Percentiles rank a stretch among this genome's conserved stretches.
Conservation (phyloP, 1,140 invertebrate genomes). For the Formica selysi region DNA sequence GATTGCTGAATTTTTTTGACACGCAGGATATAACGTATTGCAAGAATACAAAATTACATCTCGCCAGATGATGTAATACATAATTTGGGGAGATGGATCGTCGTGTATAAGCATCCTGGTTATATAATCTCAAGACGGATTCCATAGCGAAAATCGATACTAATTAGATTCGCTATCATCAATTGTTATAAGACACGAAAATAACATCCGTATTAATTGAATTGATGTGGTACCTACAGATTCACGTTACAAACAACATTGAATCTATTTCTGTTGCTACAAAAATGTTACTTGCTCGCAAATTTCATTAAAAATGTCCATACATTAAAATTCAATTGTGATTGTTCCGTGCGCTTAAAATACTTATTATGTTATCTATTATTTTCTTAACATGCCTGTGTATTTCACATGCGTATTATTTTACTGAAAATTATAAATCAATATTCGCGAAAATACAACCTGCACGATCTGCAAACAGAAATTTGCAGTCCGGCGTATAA, state of each 20-base stretch:
- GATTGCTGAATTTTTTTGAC: neutral
- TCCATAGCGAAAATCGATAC: constrained; percentile 60
- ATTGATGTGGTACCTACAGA: constrained; percentile 20
- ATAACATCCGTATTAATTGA: constrained; percentile 56
- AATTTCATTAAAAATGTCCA: neutral
- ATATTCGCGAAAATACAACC: constrained; percentile 5
- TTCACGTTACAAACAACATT: neutral
- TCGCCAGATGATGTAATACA: neutral
- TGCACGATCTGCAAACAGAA: constrained; percentile 2
- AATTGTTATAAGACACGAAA: neutral
- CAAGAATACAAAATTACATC: neutral
- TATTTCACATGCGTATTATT: neutral
- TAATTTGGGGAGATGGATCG: constrained; percentile 62
- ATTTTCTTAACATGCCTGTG: neutral
- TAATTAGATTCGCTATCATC: constrained; percentile 68
- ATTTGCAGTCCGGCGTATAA: constrained; percentile 18
- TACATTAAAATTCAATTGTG: neutral
- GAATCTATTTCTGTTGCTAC: neutral
- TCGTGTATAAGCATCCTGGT: constrained; percentile 26
- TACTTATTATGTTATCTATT: neutral
- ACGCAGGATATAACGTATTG: neutral
- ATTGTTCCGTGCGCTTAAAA: neutral
- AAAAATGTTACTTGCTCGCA: neutral
- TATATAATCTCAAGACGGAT: constrained; percentile 56
- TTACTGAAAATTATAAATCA: constrained; percentile 19